These are phyloP conservation scores for Caenorhabditis sp. DNA, from an alignment of 2,888 invertebrate species.

Conservation along the genomic window DNA sequence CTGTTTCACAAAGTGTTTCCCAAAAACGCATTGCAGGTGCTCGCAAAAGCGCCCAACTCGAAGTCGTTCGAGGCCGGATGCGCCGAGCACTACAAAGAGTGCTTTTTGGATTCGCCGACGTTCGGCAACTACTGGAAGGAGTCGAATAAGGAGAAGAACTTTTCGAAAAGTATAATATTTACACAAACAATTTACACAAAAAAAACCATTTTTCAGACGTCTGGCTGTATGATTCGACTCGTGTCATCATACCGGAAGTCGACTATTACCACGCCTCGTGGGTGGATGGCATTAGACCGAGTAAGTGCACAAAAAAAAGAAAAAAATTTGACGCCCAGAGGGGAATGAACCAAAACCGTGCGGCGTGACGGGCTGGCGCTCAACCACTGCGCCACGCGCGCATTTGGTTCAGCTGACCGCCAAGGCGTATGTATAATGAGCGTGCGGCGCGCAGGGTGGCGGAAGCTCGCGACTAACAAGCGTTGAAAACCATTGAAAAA, in stretches of 20 bases:
- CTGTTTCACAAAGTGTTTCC: too few relatives aligned
- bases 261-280: slow-evolving; percentile 53
- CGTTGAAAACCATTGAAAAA: too few relatives aligned
- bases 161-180: slow-evolving; percentile 36
- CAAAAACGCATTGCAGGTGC: slow-evolving; percentile 19
- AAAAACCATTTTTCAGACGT: slow-evolving; percentile 6
- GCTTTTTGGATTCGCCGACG: slow-evolving; percentile 41
- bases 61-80: slow-evolving; percentile 40
- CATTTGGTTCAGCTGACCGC: too few relatives aligned
- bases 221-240: slow-evolving; percentile 48
- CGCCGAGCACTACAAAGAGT: slow-evolving; percentile 40
- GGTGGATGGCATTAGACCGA: slow-evolving; percentile 35
- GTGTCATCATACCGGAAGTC: slow-evolving; percentile 40
- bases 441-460: too few relatives aligned
- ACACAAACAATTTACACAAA: too few relatives aligned
- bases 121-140: slow-evolving; percentile 41
- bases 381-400: too few relatives aligned
- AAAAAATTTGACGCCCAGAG: too few relatives aligned
- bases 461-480: too few relatives aligned
- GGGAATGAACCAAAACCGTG: too few relatives aligned
- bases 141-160: slow-evolving; percentile 55
- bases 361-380: too few relatives aligned
- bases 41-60: background rate
- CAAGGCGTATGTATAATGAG: too few relatives aligned
- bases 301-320: too few relatives aligned